A percentile compares a stretch with the other conserved stretches of the same genome.
Evolutionary conservation across 2,113 vertebrate species (phyloP).

Genomic region (Pyxicephalus adspersus): DNA sequence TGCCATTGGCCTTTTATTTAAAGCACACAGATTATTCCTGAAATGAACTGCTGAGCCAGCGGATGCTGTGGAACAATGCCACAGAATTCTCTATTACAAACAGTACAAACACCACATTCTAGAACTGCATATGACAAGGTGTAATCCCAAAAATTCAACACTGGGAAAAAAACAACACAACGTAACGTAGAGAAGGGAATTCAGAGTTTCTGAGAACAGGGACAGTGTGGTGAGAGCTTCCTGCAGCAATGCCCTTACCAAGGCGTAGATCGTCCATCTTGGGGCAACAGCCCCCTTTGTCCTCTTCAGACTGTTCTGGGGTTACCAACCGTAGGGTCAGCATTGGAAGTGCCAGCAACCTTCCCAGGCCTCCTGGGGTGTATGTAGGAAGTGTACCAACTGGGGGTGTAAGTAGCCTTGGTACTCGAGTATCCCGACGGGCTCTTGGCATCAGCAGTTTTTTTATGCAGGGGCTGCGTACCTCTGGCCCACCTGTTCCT

Average conservation of each 20-base stretch:
- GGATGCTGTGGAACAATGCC: constrained; percentile 64
- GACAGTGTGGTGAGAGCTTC: constrained; percentile 53
- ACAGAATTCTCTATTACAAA: constrained; percentile 54
- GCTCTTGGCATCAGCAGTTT: constrained; percentile 93
- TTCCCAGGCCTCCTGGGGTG: constrained; percentile 70
- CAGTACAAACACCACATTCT: constrained; percentile 76
- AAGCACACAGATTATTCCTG: constrained; percentile 73
- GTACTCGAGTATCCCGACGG: constrained; percentile 84
- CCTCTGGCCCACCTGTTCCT: constrained; percentile 71
- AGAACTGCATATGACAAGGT: constrained; percentile 70
- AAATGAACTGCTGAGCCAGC: constrained; percentile 74
- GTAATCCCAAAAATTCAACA: constrained; percentile 66
- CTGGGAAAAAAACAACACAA: constrained; percentile 58
- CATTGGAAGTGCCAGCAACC: constrained; percentile 55
- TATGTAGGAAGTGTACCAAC: constrained; percentile 76
- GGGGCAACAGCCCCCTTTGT: constrained; percentile 70
- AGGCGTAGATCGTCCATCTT: constrained; percentile 82
- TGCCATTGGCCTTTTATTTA: constrained; percentile 21
- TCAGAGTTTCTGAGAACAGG: constrained; percentile 40
- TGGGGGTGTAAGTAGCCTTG: constrained; percentile 72
- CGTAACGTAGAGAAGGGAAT: constrained; percentile 12
- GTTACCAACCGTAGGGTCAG: constrained; percentile 66
- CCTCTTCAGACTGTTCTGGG: constrained; percentile 67
- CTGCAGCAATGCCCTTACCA: constrained; percentile 80
- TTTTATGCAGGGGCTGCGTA: constrained; percentile 88